Evolutionary conservation across 2,113 vertebrate genomes (phyloP).

Genomic region (Pimephales promelas): DNA sequence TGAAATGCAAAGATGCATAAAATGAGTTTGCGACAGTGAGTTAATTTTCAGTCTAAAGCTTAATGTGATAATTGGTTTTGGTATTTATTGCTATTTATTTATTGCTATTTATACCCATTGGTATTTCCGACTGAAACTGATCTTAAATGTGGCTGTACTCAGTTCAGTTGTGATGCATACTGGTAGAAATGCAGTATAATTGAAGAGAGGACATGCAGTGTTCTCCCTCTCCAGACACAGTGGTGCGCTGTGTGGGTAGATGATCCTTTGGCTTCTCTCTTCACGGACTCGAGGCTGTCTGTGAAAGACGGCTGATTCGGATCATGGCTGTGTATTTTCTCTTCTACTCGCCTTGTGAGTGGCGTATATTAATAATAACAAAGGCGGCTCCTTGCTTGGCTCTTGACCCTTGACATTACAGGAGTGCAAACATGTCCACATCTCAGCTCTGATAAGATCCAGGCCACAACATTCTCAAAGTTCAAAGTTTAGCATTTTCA

Average conservation of each 20-base stretch:
- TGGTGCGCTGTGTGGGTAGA: slow-evolving; percentile 36
- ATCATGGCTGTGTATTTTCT: slow-evolving; percentile 36
- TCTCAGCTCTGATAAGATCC: slow-evolving; percentile 36
- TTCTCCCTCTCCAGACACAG: slow-evolving; percentile 34
- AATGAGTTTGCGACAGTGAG: neutral
- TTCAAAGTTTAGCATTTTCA: neutral
- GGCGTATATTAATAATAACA: slow-evolving; percentile 35
- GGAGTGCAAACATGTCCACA: slow-evolving; percentile 33
- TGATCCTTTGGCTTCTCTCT: slow-evolving; percentile 41
- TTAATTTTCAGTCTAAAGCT: too few species aligned
- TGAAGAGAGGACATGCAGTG: slow-evolving; percentile 24
- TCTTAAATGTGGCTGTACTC: slow-evolving; percentile 35
- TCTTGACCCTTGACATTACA: slow-evolving; percentile 41
- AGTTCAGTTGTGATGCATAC: slow-evolving; percentile 43
- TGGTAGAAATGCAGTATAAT: slow-evolving; percentile 43
- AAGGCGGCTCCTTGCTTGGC: neutral
- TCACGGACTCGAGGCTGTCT: slow-evolving; percentile 38
- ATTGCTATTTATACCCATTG: too few species aligned
- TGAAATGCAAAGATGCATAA: neutral
- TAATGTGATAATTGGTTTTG: too few species aligned
- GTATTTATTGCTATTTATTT: too few species aligned
- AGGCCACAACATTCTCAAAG: slow-evolving; percentile 18
- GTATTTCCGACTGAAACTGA: slow-evolving; percentile 4
- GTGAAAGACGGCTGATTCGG: slow-evolving; percentile 46
- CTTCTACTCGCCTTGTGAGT: neutral